Conservation (phyloP, 2,888 invertebrate species). For the Vanessa cardui region DNA sequence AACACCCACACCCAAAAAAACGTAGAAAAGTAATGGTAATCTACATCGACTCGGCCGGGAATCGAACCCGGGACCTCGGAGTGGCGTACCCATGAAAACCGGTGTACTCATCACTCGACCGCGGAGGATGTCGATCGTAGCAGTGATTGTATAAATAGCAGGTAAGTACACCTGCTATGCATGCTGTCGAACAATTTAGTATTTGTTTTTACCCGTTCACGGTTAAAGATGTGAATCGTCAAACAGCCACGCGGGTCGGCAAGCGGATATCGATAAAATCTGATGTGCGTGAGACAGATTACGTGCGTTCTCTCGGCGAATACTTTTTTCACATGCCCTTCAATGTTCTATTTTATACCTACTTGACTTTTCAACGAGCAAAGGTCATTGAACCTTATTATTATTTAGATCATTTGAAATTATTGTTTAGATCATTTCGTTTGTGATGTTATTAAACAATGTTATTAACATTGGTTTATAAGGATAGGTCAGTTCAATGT, state of each 20-base stretch:
- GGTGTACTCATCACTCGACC: too few species aligned
- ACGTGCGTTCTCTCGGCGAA: conserved; percentile 46
- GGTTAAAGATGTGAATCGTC: conserved; percentile 56
- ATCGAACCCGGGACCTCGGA: too few species aligned
- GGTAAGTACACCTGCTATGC: conserved; percentile 6
- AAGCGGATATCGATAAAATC: conserved; percentile 64
- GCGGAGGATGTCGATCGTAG: too few species aligned
- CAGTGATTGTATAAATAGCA: background rate
- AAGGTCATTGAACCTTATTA: conserved; percentile 2
- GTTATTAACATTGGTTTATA: background rate
- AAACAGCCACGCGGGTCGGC: conserved; percentile 47
- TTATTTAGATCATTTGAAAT: conserved; percentile 1
- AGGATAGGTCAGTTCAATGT: background rate
- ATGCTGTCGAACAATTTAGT: background rate
- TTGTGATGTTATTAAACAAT: background rate
- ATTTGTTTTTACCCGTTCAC: conserved; percentile 5
- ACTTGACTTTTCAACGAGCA: background rate
- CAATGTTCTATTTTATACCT: conserved; percentile 7
- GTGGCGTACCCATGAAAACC: too few species aligned
- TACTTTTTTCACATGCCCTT: conserved; percentile 34
- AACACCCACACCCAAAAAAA: too few species aligned
- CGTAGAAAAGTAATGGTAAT: too few species aligned
- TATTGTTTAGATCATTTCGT: background rate
- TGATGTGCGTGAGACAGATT: conserved; percentile 68
- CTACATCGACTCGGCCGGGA: too few species aligned